Evolutionary conservation across 2,797 vertebrate genomes (phyloP).

Genomic region (Microhierax caerulescens): DNA sequence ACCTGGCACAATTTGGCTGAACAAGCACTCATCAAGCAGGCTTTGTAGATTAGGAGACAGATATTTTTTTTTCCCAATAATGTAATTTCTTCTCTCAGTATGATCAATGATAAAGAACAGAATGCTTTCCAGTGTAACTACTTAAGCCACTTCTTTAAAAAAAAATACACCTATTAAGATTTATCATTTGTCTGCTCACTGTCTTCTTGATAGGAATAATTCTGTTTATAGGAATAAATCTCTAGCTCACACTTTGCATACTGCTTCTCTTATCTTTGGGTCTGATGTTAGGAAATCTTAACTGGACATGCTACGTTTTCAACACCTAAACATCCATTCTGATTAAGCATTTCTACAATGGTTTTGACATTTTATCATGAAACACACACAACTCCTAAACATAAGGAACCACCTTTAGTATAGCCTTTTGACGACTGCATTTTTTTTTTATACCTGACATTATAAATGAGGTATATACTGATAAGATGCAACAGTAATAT

Average conservation of each 20-base stretch:
- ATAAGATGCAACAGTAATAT: background rate
- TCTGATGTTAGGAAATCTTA: background rate
- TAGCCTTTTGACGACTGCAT: background rate
- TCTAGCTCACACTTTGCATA: background rate
- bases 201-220: background rate
- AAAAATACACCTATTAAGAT: background rate
- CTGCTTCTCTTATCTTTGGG: background rate
- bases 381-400: background rate
- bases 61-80: background rate
- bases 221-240: background rate
- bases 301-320: background rate
- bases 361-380: background rate
- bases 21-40: background rate
- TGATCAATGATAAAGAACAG: background rate
- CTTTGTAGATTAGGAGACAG: background rate
- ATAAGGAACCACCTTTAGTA: background rate
- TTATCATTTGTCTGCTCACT: background rate
- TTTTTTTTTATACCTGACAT: background rate
- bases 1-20: background rate
- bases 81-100: background rate
- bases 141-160: background rate
- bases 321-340: background rate
- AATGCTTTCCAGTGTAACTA: background rate
- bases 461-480: background rate
- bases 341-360: background rate